Conservation (phyloP, 2,113 vertebrate genomes). For the Brachyhypopomus occidentalis region DNA sequence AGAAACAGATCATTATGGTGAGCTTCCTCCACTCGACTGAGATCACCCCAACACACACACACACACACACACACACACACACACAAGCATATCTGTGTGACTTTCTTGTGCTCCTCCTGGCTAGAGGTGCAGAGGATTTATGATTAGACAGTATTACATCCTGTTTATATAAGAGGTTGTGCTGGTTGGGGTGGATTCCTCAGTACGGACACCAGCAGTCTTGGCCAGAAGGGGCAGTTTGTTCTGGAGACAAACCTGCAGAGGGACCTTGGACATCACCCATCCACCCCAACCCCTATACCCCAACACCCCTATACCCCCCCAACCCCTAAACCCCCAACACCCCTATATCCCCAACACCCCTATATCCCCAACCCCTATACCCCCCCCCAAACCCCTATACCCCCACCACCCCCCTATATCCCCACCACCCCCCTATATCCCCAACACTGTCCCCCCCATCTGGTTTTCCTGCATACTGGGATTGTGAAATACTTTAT, state of each 20-base stretch:
- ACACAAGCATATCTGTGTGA: slow-evolving; percentile 22
- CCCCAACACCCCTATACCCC: slow-evolving; percentile 2
- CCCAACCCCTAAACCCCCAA: slow-evolving; percentile 20
- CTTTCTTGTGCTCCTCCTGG: slow-evolving; percentile 34
- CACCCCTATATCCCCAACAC: too few species aligned
- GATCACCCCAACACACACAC: slow-evolving; percentile 10
- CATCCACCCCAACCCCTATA: neutral
- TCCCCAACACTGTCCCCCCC: too few species aligned
- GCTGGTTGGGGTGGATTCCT: slow-evolving; percentile 43
- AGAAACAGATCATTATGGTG: too few species aligned
- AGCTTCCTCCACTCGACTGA: too few species aligned
- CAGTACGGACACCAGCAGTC: slow-evolving; percentile 50
- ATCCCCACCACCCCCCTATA: too few species aligned
- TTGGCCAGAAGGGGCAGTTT: slow-evolving; percentile 53
- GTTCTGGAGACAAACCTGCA: slow-evolving; percentile 50
- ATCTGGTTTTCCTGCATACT: too few species aligned
- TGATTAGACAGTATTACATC: slow-evolving; percentile 75
- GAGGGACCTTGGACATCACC: neutral
- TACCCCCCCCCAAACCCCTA: slow-evolving; percentile 40
- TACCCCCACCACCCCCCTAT: too few species aligned
- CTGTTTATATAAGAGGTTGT: slow-evolving; percentile 73
- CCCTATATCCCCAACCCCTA: slow-evolving; percentile 32
- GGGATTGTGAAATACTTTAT: too few species aligned
- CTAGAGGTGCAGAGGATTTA: slow-evolving; percentile 69
- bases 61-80: slow-evolving; percentile 36